Evolutionary conservation across 2,797 vertebrate genomes (phyloP), one percentile per base, ranked within the genome.

Genomic region (Enteromius fasciolatus): DNA sequence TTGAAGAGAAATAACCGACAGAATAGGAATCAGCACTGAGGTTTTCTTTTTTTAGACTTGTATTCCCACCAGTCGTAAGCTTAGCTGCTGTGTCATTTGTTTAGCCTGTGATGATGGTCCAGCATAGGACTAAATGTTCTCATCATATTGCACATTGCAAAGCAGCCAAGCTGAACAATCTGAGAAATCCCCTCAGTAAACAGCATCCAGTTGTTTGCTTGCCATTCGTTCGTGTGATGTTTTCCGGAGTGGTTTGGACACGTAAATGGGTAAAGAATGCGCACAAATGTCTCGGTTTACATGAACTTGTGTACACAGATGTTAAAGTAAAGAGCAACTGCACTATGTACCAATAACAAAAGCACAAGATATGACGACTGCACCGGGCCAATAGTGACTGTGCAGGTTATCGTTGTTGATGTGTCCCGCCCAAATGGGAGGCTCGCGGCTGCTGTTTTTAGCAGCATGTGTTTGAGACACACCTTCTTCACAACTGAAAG

Each of bases 221-320:
- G 88, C 88, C 85, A 78, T 78, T 64, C 87, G 91, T 93, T 92
- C 87, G 92, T 83, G 78, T 81, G 84, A 91, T 89, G 67, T 85
- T 87, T 67, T 87, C 78, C 84, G 76, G 78, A 81, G 78, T 73
- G 80, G 78, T 86, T 83, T 61, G 52, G 25, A 72, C 25, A 61
- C 17, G 1, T 72, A 36, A 72, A 41, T 15, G 11, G 39, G 54
- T 72, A 33, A 61, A 61, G 67, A 70, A 80, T 48, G 36, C 46
- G 1, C 2, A 28, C 23, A 25, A 25, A 5, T 59, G 4, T 59
- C 23, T 25, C 12, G 5, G 59, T 61, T 61, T 28, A 28, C 15
- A 61, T 14, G 1, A 31, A 17, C 28, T 31, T 63, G 28, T 17
- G 25, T 31, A 31, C 61, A 31, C 14, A 31, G 14, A 17, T 6